These are phyloP conservation scores for Muscidifurax raptorellus DNA, from an alignment of 1,140 invertebrate species.

Conservation along the genomic window DNA sequence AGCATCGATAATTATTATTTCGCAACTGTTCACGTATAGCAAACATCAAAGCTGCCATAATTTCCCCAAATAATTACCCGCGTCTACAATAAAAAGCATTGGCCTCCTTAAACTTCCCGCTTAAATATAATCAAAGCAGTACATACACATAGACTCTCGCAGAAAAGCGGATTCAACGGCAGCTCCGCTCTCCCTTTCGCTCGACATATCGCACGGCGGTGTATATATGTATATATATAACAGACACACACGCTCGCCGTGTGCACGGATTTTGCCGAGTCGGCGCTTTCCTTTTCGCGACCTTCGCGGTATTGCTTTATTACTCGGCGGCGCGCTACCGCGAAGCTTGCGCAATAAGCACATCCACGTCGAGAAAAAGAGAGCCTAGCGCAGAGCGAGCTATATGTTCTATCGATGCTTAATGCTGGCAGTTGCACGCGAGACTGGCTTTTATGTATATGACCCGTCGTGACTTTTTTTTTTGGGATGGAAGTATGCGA, in stretches of 20 bases:
- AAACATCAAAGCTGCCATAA: neutral
- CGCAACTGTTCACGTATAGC: too few species aligned
- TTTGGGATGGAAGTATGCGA: neutral
- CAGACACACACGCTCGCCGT: neutral
- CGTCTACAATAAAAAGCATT: neutral
- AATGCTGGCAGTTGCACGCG: neutral
- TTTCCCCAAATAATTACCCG: neutral
- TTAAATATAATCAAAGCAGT: neutral
- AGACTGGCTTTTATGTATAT: neutral
- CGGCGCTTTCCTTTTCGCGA: constrained; percentile 61
- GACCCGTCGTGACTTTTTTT: neutral
- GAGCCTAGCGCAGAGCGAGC: neutral
- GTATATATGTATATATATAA: too few species aligned
- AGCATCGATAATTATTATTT: too few species aligned
- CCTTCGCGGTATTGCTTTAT: constrained; percentile 46
- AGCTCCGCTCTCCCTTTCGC: constrained; percentile 24
- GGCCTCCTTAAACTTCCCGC: neutral
- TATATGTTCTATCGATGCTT: neutral
- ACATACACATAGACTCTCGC: too few species aligned
- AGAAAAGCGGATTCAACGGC: neutral
- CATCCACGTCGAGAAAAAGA: neutral
- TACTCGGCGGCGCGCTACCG: constrained; percentile 42
- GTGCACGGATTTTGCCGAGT: constrained; percentile 47
- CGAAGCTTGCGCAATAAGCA: constrained; percentile 43
- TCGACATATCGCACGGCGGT: constrained; percentile 1